Evolutionary conservation across 2,797 vertebrate genomes (phyloP), one percentile per base, ranked within the genome.

Genomic region (Lagocephalus sceleratus): DNA sequence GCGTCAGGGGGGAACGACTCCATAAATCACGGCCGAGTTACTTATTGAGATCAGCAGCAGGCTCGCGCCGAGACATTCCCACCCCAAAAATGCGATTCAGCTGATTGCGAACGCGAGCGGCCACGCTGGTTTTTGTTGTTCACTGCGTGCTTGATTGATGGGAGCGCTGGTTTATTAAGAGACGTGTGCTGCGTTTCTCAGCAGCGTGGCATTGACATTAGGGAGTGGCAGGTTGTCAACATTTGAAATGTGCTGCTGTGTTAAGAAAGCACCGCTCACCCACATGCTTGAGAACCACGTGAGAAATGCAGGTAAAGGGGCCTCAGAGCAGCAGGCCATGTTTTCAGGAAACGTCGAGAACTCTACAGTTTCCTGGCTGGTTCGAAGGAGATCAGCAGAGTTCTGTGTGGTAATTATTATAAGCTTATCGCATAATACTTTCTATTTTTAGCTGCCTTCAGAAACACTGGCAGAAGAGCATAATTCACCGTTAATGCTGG

Each of bases 21-120:
- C 71, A 85, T 84, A 86, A 87, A 84, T 83, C 84, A 85, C 43
- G 1, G 61, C 65, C 47, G 48, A 73, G 66, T 81, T 66, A 20
- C 54, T 75, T 70, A 78, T 79, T 82, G 72, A 79, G 83, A 85
- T 84, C 75, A 82, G 74, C 81, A 70, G 73, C 19, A 5, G 55
- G 45, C 51, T 53, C 51, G 61, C 23, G 66, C 61, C 49, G 57
- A 64, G 63, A 64, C 62, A 6, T n/a, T 73, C 76, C 59, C 76
- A 52, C 26, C 46, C 49, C 3, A 51, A 64, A 78, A 78, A 81
- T 80, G 55, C 46, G 48, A 81, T 65, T 62, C 32, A 60, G 78
- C 70, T 66, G 54, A 64, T 63, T 47, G 66, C 63, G 51, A 72
- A 80, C 17, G 57, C 11, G 63, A 58, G 45, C 20, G 40, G 52